phyloP scores from a whole-genome alignment of 1,140 invertebrate species.

The Drosophila hydei region DNA sequence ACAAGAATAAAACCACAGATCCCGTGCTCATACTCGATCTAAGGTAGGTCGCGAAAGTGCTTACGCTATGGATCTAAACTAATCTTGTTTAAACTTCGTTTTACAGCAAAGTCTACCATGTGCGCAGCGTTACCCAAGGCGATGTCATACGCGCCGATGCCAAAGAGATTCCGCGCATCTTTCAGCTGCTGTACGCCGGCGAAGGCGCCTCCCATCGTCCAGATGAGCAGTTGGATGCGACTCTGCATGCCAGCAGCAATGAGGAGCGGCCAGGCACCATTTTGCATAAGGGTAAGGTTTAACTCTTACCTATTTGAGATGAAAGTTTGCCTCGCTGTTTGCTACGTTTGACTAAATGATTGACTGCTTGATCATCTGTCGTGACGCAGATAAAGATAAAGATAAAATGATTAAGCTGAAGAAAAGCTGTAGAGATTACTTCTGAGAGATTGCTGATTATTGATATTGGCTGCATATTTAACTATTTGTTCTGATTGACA shows the following conservation, averaged over 20 bases:
- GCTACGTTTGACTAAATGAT: no score
- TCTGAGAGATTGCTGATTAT: no score
- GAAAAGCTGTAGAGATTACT: no score
- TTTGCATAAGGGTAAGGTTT: conserved; percentile 88
- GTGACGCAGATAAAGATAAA: no score
- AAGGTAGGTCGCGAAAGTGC: no score
- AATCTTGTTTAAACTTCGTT: background rate
- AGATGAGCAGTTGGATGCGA: conserved; percentile 87
- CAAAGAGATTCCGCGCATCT: conserved; percentile 99
- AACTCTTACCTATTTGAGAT: no score
- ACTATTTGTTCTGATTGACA: no score
- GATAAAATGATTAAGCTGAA: no score
- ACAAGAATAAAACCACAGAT: conserved; percentile 95
- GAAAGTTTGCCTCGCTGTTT: no score
- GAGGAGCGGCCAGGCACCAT: conserved; percentile 91
- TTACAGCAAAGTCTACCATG: conserved; percentile 98
- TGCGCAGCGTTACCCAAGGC: conserved; percentile 98
- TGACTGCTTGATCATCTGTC: no score
- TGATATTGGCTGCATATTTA: no score
- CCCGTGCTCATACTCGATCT: conserved; percentile 97
- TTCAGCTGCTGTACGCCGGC: conserved; percentile 97
- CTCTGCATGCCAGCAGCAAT: conserved; percentile 84
- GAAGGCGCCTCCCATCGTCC: conserved; percentile 95
- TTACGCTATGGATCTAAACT: background rate
- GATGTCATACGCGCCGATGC: conserved; percentile 99